A percentile compares a stretch with the other conserved stretches of the same genome.
Conservation (phyloP, 1,140 invertebrate species). For the Eufriesea mexicana region DNA sequence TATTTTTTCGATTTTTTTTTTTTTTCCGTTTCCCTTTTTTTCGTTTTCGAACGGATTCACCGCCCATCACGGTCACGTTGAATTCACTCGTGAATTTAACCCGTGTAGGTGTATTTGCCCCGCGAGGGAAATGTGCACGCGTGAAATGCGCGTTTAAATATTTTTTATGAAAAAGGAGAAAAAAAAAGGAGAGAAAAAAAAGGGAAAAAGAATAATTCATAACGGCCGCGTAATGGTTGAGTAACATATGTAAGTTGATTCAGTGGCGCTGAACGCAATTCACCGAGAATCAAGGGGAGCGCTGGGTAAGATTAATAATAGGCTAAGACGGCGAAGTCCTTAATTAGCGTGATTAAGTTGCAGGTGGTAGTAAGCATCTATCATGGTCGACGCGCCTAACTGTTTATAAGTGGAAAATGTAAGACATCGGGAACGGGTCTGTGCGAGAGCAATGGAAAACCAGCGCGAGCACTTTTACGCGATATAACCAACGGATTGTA, state of each 20-base stretch:
- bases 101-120: too few relatives aligned
- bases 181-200: neutral
- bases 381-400: conserved; percentile 35
- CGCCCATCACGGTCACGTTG: too few relatives aligned
- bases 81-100: too few relatives aligned
- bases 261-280: conserved; percentile 29
- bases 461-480: conserved; percentile 1
- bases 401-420: conserved; percentile 34
- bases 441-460: conserved; percentile 14
- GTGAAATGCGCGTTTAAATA: neutral
- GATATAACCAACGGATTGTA: neutral
- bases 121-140: too few relatives aligned
- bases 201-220: neutral
- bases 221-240: neutral
- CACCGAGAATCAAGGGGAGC: conserved; percentile 20
- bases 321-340: conserved; percentile 50
- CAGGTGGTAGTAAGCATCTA: conserved; percentile 46
- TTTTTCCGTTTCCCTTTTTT: neutral
- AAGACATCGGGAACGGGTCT: conserved; percentile 13
- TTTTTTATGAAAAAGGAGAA: neutral
- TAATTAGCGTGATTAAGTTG: conserved; percentile 55
- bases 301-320: conserved; percentile 39
- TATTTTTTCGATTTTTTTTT: neutral
- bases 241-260: conserved; percentile 29
- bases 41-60: too few relatives aligned